Base-by-base conservation (phyloP, 2,797 vertebrate species). In the Botia almorhae region DNA sequence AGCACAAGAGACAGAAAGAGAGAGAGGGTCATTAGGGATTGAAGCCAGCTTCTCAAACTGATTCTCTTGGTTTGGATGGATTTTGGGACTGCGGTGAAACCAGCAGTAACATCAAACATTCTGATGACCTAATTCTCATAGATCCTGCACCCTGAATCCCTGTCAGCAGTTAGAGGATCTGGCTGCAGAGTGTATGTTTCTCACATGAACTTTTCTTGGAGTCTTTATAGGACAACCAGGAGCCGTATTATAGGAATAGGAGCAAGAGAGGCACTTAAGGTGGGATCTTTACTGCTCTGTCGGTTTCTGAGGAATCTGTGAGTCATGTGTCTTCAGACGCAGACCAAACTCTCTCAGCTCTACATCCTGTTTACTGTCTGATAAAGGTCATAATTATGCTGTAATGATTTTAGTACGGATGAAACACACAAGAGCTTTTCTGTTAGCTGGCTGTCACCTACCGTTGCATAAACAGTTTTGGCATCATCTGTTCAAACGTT, bases 301-400 rank as follows among this genome's bases (percentile, higher is more conserved):
- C 10, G 43, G 43, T 46, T 11, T 46, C 43, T 46, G 43, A 46
- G 43, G 43, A 46, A 46, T 46, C 43, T 46, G 21, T 82, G 76
- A 84, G 82, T 85, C 84, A 84, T 50, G 71, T 48, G 61, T 65
- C 65, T 70, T 83, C 23, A 58, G 60, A 78, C 73, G 56, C 73
- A 82, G 82, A 74, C 85, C 76, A 86, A 82, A 73, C 82, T 74
- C 74, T 80, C 78, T 83, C 81, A 55, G 83, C 48, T 81, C 81
- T 71, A 84, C 78, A 82, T 89, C 83, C 86, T 90, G 88, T 87
- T 88, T 87, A 81, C 71, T 55, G 76, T 81, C 75, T 82, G 79
- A 86, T 87, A 85, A 46, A 72, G 86, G 81, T 83, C 69, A 68
- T 12, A 73, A 60, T 82, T 85, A 81, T 78, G 74, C 10, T 69